phyloP scores from a whole-genome alignment of 2,888 invertebrate genomes.

The Heliconius aoede region DNA sequence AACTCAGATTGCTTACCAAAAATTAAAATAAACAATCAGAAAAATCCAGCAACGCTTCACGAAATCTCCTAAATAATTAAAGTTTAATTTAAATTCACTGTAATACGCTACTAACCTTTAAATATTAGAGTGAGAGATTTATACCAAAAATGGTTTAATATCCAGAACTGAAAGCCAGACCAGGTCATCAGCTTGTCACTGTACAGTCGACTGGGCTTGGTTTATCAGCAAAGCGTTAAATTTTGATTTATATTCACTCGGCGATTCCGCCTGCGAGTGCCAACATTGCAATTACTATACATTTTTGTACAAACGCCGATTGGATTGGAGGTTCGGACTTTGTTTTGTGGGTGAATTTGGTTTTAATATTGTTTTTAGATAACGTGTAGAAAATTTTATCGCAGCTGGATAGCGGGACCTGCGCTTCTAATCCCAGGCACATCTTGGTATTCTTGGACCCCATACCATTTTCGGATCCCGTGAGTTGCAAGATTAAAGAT shows the following conservation, averaged over 20 bases:
- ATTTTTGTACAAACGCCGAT: conserved; percentile 23
- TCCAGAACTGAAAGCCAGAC: neutral
- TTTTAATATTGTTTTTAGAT: neutral
- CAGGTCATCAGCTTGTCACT: conserved; percentile 45
- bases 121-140: conserved; percentile 17
- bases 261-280: conserved; percentile 44
- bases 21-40: neutral
- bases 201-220: conserved; percentile 54
- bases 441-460: too few species aligned
- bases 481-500: too few species aligned
- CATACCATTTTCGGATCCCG: too few species aligned
- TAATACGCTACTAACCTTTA: conserved; percentile 16
- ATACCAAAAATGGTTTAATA: conserved; percentile 18
- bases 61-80: conserved; percentile 3
- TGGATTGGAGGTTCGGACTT: conserved; percentile 1
- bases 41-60: neutral
- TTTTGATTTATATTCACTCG: conserved; percentile 62
- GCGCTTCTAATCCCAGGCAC: neutral
- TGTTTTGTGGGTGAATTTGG: neutral
- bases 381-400: neutral
- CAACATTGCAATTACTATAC: conserved; percentile 43
- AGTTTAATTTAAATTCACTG: conserved; percentile 12
- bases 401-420: neutral
- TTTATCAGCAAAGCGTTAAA: conserved; percentile 62
- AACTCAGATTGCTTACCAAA: neutral